phyloP scores from a whole-genome alignment of 2,888 invertebrate genomes.

The Acanthosepion lycidas region DNA sequence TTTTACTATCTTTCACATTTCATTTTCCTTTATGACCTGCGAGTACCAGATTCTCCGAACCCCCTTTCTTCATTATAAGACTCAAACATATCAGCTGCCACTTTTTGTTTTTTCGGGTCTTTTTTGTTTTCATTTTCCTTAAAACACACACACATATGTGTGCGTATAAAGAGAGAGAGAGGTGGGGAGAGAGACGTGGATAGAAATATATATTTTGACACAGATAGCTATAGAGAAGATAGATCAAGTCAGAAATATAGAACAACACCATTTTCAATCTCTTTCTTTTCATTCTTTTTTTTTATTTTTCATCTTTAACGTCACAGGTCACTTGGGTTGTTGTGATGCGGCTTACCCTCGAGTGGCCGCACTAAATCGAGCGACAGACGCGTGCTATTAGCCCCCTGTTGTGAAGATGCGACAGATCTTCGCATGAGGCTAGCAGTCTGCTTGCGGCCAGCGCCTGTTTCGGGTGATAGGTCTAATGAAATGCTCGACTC shows the following conservation, averaged over 20 bases:
- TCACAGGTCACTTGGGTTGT: slow-evolving; percentile 20
- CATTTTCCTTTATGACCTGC: too few relatives aligned
- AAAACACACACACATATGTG: neutral
- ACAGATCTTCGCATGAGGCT: neutral
- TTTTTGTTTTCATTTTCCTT: too few relatives aligned
- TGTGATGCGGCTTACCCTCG: neutral
- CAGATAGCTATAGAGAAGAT: neutral
- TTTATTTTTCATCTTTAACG: neutral
- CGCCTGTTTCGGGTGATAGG: slow-evolving; percentile 33
- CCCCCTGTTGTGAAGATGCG: neutral
- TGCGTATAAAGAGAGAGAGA: neutral
- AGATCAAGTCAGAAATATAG: neutral
- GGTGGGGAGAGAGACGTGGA: neutral
- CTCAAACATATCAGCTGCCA: too few relatives aligned
- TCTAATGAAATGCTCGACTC: slow-evolving; percentile 20
- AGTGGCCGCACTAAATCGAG: neutral
- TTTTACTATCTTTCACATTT: too few relatives aligned
- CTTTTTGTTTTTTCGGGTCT: too few relatives aligned
- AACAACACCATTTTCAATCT: neutral
- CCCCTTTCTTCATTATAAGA: too few relatives aligned
- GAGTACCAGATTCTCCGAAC: too few relatives aligned
- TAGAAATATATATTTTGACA: neutral
- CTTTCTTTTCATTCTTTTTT: neutral
- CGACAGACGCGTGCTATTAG: neutral
- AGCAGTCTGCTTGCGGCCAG: neutral